phyloP scores from a whole-genome alignment of 2,888 invertebrate species.

The Zele albiditarsus region DNA sequence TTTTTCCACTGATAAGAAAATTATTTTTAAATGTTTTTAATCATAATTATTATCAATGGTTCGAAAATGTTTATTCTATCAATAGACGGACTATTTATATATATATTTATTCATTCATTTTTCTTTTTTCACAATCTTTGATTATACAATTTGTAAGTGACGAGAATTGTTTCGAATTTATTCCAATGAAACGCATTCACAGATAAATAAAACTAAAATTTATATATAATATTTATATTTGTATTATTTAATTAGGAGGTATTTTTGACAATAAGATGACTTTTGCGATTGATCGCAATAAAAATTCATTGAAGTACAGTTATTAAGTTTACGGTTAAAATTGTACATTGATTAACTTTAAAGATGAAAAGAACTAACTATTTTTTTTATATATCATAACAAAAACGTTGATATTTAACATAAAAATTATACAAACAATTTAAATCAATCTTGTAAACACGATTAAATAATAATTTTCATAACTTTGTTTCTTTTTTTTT shows the following conservation, averaged over 20 bases:
- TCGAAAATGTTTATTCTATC: too few relatives aligned
- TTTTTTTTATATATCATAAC: not conserved
- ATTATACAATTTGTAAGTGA: constrained; percentile 9
- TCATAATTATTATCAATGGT: too few relatives aligned
- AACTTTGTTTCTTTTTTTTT: not conserved
- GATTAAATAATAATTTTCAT: not conserved
- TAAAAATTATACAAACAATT: not conserved
- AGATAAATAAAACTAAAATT: not conserved
- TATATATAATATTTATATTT: not conserved
- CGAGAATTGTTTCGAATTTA: not conserved
- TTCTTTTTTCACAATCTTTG: constrained; percentile 1
- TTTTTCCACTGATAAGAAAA: too few relatives aligned
- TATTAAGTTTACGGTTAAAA: not conserved
- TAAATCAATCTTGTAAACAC: not conserved
- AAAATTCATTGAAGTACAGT: not conserved
- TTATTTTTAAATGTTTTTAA: too few relatives aligned
- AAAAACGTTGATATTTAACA: not conserved
- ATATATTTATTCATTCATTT: not conserved
- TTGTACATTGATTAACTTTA: not conserved
- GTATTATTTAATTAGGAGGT: not conserved
- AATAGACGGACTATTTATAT: too few relatives aligned
- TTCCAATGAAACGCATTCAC: not conserved
- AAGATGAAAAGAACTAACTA: not conserved
- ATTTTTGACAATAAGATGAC: constrained; percentile 4
- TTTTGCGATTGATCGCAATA: not conserved